Evolutionary conservation across 2,888 invertebrate genomes (phyloP).

Genomic region (Agrotis exclamationis): DNA sequence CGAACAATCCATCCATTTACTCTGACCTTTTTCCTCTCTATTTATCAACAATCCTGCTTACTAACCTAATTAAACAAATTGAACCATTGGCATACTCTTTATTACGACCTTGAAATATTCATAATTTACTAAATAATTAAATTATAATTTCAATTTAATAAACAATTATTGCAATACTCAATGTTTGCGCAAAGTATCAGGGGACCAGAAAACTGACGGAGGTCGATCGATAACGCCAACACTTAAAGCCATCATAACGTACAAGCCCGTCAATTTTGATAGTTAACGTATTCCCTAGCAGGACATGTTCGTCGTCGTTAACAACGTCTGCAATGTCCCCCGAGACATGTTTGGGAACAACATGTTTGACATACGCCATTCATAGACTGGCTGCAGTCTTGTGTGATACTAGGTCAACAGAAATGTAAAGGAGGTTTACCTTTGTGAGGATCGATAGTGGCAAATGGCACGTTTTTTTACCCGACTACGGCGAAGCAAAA

Average conservation of each 20-base stretch:
- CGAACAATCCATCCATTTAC: too few relatives aligned
- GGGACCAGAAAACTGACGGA: slow-evolving; percentile 42
- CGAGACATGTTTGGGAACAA: slow-evolving; percentile 56
- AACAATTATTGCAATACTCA: neutral
- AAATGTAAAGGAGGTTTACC: neutral
- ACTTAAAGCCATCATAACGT: slow-evolving; percentile 55
- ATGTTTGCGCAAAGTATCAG: slow-evolving; percentile 40
- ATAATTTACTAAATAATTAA: too few relatives aligned
- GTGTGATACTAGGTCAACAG: slow-evolving; percentile 31
- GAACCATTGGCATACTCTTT: too few relatives aligned
- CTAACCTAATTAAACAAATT: too few relatives aligned
- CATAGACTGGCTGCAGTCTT: slow-evolving; percentile 50
- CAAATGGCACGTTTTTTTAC: neutral
- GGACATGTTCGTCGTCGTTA: slow-evolving; percentile 60
- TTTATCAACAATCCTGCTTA: too few relatives aligned
- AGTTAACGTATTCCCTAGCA: slow-evolving; percentile 59
- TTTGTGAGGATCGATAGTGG: slow-evolving; percentile 5
- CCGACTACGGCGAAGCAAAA: too few relatives aligned
- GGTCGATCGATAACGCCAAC: slow-evolving; percentile 32
- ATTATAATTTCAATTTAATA: too few relatives aligned
- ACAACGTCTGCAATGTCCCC: slow-evolving; percentile 60
- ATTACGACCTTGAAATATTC: too few relatives aligned
- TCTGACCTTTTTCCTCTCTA: too few relatives aligned
- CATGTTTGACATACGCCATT: slow-evolving; percentile 62
- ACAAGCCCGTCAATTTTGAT: slow-evolving; percentile 55